Evolutionary conservation across 2,113 vertebrate species (phyloP), one percentile per base, ranked within the genome.

Genomic region (Mola mola): DNA sequence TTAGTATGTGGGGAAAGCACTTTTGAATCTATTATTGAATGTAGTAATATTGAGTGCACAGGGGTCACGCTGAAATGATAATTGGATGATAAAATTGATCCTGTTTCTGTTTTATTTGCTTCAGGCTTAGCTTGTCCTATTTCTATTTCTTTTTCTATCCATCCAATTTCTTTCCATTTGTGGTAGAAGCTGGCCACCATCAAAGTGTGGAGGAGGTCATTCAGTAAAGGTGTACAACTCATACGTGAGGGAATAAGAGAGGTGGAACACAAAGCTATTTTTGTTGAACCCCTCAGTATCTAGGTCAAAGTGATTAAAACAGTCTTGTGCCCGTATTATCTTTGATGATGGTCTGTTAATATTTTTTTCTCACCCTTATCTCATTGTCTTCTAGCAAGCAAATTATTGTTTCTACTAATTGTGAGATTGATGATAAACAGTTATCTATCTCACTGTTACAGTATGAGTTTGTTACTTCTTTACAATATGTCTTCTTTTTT

Each of bases 261-360:
- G 80, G 80, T 20, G 70, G 78, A 72, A 78, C 81, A 78, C 38
- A 34, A 66, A 80, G 87, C 89, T 90, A 92, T 92, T 92, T 92
- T 77, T 20, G 87, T 86, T 48, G 60, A 61, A 64, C 78, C 82
- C 46, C 48, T 85, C 67, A 34, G 84, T 85, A 91, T 91, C 81
- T 91, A 88, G 91, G 90, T 90, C 89, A 90, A 81, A 87, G 89
- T 92, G 88, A 90, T 91, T 90, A 90, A 89, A 90, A 86, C 43
- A 42, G 72, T 77, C 71, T 73, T 72, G 47, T 55, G 26, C 68
- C 68, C 64, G 83, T 72, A 59, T 76, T 81, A 37, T 72, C 82
- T 81, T 77, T 72, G 82, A 74, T 81, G 69, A 70, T 80, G 78
- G 57, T 60, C 51, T 49, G 63, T 70, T 84, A 19, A 8, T 38